Conservation (phyloP, 1,140 invertebrate species). For the Paralvinella palmiformis region DNA sequence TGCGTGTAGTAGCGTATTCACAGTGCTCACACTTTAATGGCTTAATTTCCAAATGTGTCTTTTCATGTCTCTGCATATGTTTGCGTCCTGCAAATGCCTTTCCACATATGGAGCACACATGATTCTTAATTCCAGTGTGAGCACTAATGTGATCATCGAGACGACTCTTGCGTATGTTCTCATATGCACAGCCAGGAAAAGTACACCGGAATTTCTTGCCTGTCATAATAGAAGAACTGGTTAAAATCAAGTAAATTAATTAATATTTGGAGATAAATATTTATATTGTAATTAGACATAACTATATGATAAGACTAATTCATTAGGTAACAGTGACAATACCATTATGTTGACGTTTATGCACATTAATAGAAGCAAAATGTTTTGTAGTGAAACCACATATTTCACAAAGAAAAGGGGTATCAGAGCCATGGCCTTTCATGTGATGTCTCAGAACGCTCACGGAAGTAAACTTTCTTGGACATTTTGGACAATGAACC, state of each 20-base stretch:
- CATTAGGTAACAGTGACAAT: too few relatives aligned
- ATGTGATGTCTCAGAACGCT: constrained; percentile 1
- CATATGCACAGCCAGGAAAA: background rate
- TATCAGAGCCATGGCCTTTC: constrained; percentile 8
- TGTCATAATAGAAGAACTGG: too few relatives aligned
- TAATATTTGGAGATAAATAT: too few relatives aligned
- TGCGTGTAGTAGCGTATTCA: constrained; percentile 2
- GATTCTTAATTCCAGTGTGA: background rate
- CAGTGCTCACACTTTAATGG: background rate
- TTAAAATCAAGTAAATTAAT: too few relatives aligned
- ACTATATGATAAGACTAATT: too few relatives aligned
- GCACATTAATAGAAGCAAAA: background rate
- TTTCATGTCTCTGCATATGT: constrained; percentile 5
- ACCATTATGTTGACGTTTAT: constrained; percentile 4
- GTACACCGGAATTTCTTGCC: constrained; percentile 1
- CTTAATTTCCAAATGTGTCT: background rate
- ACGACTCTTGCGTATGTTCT: background rate
- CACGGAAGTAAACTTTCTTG: background rate
- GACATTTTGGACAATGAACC: background rate
- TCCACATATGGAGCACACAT: constrained; percentile 8
- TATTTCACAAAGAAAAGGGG: background rate
- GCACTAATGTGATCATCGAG: constrained; percentile 5
- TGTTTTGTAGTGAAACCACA: constrained; percentile 2
- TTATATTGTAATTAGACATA: too few relatives aligned
- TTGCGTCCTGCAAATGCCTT: constrained; percentile 6